Conservation (phyloP, 2,113 vertebrate species). For the Dicerorhinus sumatrensis region DNA sequence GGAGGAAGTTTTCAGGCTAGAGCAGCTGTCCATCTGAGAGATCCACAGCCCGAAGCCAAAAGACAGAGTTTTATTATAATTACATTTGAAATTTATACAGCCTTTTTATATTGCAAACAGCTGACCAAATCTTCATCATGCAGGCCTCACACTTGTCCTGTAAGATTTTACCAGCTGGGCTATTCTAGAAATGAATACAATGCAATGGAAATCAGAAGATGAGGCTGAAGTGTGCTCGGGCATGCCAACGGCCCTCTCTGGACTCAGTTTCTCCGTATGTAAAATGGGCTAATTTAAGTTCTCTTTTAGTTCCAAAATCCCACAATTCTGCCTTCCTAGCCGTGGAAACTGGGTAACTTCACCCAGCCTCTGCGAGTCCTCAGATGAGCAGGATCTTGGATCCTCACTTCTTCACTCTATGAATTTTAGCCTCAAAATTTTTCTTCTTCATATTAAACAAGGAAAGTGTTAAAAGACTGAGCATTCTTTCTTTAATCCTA, state of each 20-base stretch:
- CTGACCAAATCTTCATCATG: background rate
- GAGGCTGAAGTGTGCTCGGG: background rate
- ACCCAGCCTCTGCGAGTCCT: background rate
- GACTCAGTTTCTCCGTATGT: background rate
- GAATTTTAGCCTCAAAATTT: background rate
- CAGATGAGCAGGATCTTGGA: background rate
- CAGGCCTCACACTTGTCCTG: background rate
- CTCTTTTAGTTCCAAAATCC: background rate
- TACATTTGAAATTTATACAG: background rate
- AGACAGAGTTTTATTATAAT: background rate
- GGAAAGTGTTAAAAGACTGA: background rate
- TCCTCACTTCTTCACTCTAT: background rate
- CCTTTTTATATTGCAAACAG: background rate
- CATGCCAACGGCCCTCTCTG: background rate
- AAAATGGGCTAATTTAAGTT: background rate
- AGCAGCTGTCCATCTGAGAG: conserved; percentile 44
- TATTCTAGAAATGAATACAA: background rate
- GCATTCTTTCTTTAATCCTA: background rate
- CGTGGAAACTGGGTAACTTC: background rate
- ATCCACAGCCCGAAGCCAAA: conserved; percentile 52
- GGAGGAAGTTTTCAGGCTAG: background rate
- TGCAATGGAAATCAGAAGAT: background rate
- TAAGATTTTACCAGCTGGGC: background rate
- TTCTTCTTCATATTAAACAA: background rate
- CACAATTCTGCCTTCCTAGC: background rate